Evolutionary conservation across 1,140 invertebrate genomes (phyloP).

Genomic region (Formica selysi): DNA sequence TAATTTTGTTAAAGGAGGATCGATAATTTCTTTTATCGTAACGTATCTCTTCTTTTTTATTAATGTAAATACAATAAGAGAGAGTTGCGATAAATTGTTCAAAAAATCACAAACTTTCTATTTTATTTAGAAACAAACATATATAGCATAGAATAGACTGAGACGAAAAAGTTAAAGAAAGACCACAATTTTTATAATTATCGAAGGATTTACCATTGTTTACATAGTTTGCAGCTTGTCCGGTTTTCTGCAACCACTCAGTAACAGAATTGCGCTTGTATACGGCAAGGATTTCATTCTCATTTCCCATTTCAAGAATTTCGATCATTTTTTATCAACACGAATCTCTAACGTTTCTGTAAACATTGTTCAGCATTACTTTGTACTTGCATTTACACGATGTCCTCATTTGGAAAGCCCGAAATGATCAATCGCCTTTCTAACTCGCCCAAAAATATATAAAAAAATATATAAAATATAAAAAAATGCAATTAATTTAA

Average conservation of each 20-base stretch:
- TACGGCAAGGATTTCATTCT: conserved; percentile 71
- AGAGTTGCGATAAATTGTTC: background rate
- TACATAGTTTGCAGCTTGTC: conserved; percentile 64
- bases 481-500: background rate
- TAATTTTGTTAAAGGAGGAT: background rate
- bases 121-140: background rate
- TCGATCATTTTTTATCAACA: conserved; percentile 15
- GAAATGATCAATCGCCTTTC: conserved; percentile 52
- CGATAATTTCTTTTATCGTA: background rate
- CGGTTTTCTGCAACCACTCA: conserved; percentile 78
- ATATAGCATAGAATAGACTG: background rate
- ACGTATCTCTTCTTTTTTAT: background rate
- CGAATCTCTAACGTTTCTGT: conserved; percentile 28
- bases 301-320: conserved; percentile 62
- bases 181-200: background rate
- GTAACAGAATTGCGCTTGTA: conserved; percentile 72
- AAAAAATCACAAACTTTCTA: background rate
- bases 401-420: background rate
- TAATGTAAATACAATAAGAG: background rate
- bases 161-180: background rate
- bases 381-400: background rate
- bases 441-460: background rate
- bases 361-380: conserved; percentile 37
- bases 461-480: background rate
- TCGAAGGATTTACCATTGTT: conserved; percentile 69